Base-by-base conservation (phyloP, 2,113 vertebrate species). In the Ciconia stormi region DNA sequence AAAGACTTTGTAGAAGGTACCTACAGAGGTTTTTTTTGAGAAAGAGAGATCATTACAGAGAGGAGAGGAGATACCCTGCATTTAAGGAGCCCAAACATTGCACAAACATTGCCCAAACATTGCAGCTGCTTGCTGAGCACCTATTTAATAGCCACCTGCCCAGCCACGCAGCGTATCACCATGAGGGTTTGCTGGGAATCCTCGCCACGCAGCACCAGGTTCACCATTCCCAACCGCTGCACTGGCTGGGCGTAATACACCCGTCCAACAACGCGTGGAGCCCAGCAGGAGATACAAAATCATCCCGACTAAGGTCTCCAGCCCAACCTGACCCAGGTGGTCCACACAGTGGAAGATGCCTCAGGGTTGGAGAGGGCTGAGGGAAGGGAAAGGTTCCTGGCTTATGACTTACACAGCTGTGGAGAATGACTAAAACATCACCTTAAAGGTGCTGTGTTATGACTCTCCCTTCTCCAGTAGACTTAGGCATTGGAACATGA, bases 1-100 rank as follows among this genome's bases (percentile, higher is more conserved):
- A 94, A 96, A 92, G 36, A 71, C 46, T 94, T 61, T 72, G 32
- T 7, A 83, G 84, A 87, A 94, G 36, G 44, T 36, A 93, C 52
- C 63, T 65, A 61, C 59, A 91, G 63, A 92, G 52, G 1, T 11
- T 85, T 82, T 82, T 72, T 71, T 13, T 42, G 30, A 65, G 84
- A 58, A 77, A 88, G 11, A 59, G 47, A 82, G 56, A 62, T 85
- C 36, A 89, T 61, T 91, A 69, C 46, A 66, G 59, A 61, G 16
- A 83, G 40, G 29, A 82, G 34, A 17, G 59, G 44, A 90, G 61
- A 95, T 6, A 94, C 10, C 25, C 27, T 76, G 40, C n/a, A 61
- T 83, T 85, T 62, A 72, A 70, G 70, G 82, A 82, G 55, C 70
- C 38, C 59, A 80, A 53, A 85, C 34, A 26, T 0, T 25, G 76